Evolutionary conservation across 2,888 invertebrate genomes (phyloP), one percentile per base, ranked within the genome.

Genomic region (Empis livida): DNA sequence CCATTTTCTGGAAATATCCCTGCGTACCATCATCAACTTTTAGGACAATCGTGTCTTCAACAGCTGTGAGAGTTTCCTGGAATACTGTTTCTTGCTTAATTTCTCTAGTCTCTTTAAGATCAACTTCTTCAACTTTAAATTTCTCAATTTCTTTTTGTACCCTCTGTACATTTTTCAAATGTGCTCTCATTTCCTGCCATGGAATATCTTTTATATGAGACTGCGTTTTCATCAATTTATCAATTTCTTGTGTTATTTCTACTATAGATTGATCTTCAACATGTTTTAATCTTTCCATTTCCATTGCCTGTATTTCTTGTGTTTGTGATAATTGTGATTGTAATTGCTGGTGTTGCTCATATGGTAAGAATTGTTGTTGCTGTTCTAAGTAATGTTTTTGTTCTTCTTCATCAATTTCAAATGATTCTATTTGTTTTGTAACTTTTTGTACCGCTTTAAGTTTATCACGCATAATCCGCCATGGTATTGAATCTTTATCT

Each of bases 1-100:
- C 50, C 0, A 59, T 40, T 53, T 67, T 64, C 2, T 63, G 55
- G 41, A 65, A 61, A 1, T 63, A 62, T 10, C 57, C 53, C 55
- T 65, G 64, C 2, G 66, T 61, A 35, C 57, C 62, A 16, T 67
- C 61, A 40, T 65, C 66, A 11, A 74, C 65, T 58, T 75, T 76
- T 46, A 78, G 62, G 38, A 75, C 67, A 2, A 77, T 70, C 10
- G 73, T 75, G 48, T 79, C 78, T 62, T 80, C 77, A 49, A 74
- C 71, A 50, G 74, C 71, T 5, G 73, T 73, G 23, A 76, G 60
- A 17, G 74, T 73, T 64, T 80, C 77, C 52, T 78, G 56, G 57
- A 32, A 13, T 4, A 13, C n/a, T 1, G 23, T n/a, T 14, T 41
- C 9, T 14, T 41, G n/a, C 8, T 41, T n/a, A 56, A 48, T 35